Base-by-base conservation (phyloP, 2,888 invertebrate genomes). In the Diplolepis rosae region DNA sequence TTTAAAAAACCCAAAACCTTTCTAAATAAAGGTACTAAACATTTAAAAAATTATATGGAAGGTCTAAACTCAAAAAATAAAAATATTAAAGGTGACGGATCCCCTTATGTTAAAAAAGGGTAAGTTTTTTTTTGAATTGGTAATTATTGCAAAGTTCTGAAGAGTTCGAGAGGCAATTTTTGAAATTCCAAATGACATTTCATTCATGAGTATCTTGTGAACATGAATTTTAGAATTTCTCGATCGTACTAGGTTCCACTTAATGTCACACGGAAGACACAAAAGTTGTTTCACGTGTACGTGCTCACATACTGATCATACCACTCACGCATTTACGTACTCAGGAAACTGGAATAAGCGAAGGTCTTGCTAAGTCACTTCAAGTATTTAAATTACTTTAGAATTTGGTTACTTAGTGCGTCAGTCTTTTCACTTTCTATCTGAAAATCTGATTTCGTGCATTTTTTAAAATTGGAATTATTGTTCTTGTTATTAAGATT, bases 231-330 rank as follows among this genome's bases (percentile, higher is more conserved):
- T 39, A n/a, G 24, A 61, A 61, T 61, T 61, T 27, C 61, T 61
- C 15, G 61, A 39, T 61, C 61, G 35, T 6, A 32, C 22, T 61
- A 24, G 61, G 61, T 39, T 39, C 39, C 39, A 61, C 24, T 61
- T 39, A 39, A n/a, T 39, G 61, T 61, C 61, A 61, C 61, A 24
- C 39, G 24, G 61, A 22, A 35, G 35, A 39, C 24, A 24, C 61
- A 39, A 61, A 61, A 24, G 56, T 35, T 61, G 39, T 61, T 61
- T 61, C 39, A 61, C 56, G 35, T 39, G 56, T 61, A 61, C 61
- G 39, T 61, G 61, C 61, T 61, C 39, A 61, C 61, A 61, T 61
- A 61, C 61, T 61, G 61, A 61, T 61, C 61, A 61, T 61, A 61
- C 61, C 61, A 61, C 61, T 61, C 61, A 24, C 61, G 61, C 39